A percentile compares a stretch with the other conserved stretches of the same genome.
phyloP scores from a whole-genome alignment of 2,888 invertebrate species.

The Syritta pipiens region DNA sequence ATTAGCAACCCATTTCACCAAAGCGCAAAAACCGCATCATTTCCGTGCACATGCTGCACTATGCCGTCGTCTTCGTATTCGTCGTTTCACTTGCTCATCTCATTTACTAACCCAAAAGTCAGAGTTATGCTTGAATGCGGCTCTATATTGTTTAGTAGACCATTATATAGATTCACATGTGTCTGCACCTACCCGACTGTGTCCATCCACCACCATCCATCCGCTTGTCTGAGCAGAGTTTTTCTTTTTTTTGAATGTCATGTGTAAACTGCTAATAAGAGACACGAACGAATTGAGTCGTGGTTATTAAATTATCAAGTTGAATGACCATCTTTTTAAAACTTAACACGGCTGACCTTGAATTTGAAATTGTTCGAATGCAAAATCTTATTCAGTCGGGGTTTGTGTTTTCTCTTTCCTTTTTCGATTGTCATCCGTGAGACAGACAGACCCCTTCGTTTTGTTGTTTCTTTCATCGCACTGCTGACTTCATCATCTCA shows the following conservation, averaged over 20 bases:
- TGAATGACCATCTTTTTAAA: slow-evolving; percentile 76
- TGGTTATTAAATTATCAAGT: slow-evolving; percentile 72
- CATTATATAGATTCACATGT: slow-evolving; percentile 1
- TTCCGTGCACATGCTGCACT: too few relatives aligned
- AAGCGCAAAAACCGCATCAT: too few relatives aligned
- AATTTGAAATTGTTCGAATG: slow-evolving; percentile 73
- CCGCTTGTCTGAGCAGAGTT: slow-evolving; percentile 43
- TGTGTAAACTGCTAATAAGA: slow-evolving; percentile 65
- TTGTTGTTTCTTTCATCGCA: slow-evolving; percentile 1
- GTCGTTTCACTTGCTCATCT: not conserved
- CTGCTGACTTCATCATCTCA: slow-evolving; percentile 53
- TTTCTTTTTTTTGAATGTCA: slow-evolving; percentile 25
- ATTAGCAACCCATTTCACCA: too few relatives aligned
- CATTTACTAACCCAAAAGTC: not conserved
- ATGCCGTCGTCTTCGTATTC: not conserved
- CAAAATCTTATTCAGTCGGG: slow-evolving; percentile 46
- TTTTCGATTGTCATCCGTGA: slow-evolving; percentile 50
- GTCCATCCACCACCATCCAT: slow-evolving; percentile 26
- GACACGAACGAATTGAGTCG: slow-evolving; percentile 60
- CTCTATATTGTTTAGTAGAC: slow-evolving; percentile 38
- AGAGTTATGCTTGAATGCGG: slow-evolving; percentile 49
- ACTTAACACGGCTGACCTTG: slow-evolving; percentile 75
- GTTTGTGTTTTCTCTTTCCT: slow-evolving; percentile 11
- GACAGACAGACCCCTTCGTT: slow-evolving; percentile 36
- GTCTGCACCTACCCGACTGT: slow-evolving; percentile 9